A percentile compares a stretch with the other conserved stretches of the same genome.
phyloP scores from a whole-genome alignment of 2,888 invertebrate genomes.

The Neoaliturus tenellus region DNA sequence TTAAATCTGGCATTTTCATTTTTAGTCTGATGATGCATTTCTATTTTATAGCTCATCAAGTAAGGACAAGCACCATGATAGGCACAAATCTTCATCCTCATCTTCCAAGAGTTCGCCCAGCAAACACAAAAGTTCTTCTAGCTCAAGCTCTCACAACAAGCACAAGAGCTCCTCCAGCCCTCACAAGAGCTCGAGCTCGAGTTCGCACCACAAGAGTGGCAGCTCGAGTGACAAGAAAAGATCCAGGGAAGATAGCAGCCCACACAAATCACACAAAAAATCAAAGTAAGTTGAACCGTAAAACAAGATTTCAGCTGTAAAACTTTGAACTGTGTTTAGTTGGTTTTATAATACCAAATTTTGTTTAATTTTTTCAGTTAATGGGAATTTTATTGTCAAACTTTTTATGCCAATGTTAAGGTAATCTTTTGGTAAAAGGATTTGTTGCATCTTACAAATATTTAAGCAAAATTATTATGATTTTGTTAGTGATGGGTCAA shows the following conservation, averaged over 20 bases:
- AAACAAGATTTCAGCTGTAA: no score
- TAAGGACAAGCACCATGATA: constrained; percentile 71
- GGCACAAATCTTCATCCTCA: constrained; percentile 70
- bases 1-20: no score
- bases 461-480: no score
- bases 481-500: no score
- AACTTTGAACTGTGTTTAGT: no score
- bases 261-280: constrained; percentile 61
- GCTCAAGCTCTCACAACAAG: constrained; percentile 27
- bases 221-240: constrained; percentile 53
- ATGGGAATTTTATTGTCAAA: no score
- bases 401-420: no score
- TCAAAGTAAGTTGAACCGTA: constrained; percentile 13
- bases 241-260: constrained; percentile 37
- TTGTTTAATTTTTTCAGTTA: no score
- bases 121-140: constrained; percentile 51
- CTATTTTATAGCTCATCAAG: constrained; percentile 64
- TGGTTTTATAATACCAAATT: no score
- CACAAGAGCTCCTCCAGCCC: constrained; percentile 36
- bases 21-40: neutral
- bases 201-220: constrained; percentile 27
- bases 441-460: no score
- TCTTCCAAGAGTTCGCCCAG: constrained; percentile 60
- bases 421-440: no score
- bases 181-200: constrained; percentile 45